phyloP scores from a whole-genome alignment of 1,140 invertebrate genomes.

The Sipha flava region DNA sequence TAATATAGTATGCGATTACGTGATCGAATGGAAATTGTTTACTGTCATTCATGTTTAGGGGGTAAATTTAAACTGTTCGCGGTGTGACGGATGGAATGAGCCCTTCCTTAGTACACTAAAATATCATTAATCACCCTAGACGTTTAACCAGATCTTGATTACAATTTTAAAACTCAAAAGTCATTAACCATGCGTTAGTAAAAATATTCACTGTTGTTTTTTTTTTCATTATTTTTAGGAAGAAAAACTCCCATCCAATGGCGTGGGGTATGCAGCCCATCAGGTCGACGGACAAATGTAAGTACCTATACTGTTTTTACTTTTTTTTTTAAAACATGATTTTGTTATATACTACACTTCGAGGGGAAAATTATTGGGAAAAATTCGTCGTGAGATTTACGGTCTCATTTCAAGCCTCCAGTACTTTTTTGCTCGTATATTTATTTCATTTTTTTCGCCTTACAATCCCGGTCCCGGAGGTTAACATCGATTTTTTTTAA shows the following conservation, averaged over 20 bases:
- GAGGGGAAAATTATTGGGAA: constrained; percentile 29
- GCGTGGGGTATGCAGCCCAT: constrained; percentile 18
- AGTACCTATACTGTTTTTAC: neutral
- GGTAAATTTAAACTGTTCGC: neutral
- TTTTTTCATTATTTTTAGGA: neutral
- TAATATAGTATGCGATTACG: neutral
- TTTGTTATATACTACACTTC: neutral
- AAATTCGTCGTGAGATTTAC: constrained; percentile 29
- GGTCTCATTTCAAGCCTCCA: constrained; percentile 19
- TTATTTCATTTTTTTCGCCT: constrained; percentile 27
- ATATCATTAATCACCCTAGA: constrained; percentile 22
- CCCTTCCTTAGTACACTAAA: neutral
- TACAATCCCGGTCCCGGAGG: neutral
- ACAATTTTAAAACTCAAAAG: constrained; percentile 28
- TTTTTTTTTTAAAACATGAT: neutral
- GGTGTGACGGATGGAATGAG: neutral
- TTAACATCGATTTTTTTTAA: constrained; percentile 32
- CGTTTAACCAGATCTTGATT: constrained; percentile 20
- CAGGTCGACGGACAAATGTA: constrained; percentile 29
- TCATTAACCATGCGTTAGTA: constrained; percentile 8
- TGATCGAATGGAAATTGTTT: constrained; percentile 8
- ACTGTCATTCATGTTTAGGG: neutral
- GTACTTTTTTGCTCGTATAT: constrained; percentile 19
- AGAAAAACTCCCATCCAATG: constrained; percentile 24
- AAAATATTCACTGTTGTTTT: neutral